These are phyloP conservation scores for Saturnia pavonia DNA, from an alignment of 2,888 invertebrate species.

Conservation along the genomic window DNA sequence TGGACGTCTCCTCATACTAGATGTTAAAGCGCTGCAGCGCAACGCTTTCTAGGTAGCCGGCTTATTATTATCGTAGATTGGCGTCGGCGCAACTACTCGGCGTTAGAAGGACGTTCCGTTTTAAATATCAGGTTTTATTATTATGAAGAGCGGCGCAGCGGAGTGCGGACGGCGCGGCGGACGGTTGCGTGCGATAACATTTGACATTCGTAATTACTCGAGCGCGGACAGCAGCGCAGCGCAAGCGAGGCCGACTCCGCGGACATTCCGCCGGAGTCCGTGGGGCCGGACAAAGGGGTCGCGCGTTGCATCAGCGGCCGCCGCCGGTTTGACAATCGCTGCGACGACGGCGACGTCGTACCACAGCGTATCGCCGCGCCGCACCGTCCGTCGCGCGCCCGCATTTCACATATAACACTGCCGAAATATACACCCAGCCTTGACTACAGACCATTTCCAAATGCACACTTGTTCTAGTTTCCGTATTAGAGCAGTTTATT, in stretches of 20 bases:
- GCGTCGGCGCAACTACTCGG: slow-evolving; percentile 83
- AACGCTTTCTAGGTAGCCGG: slow-evolving; percentile 65
- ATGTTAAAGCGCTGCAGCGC: slow-evolving; percentile 65
- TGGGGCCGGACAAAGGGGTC: slow-evolving; percentile 78
- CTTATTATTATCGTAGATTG: slow-evolving; percentile 83
- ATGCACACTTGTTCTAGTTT: slow-evolving; percentile 46
- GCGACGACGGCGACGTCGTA: slow-evolving; percentile 4
- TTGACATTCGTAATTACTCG: slow-evolving; percentile 82
- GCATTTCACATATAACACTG: slow-evolving; percentile 57
- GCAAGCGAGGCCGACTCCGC: slow-evolving; percentile 60
- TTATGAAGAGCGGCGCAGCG: slow-evolving; percentile 82
- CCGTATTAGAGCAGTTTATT: slow-evolving; percentile 40
- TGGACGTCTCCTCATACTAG: slow-evolving; percentile 47
- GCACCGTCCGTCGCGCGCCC: slow-evolving; percentile 41
- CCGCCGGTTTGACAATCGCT: slow-evolving; percentile 42
- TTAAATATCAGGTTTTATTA: slow-evolving; percentile 83
- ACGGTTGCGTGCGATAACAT: slow-evolving; percentile 82
- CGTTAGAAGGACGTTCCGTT: slow-evolving; percentile 83
- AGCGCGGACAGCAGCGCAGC: slow-evolving; percentile 62
- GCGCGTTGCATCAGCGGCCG: slow-evolving; percentile 72
- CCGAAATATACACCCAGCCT: slow-evolving; percentile 65
- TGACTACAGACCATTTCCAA: slow-evolving; percentile 65
- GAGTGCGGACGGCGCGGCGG: slow-evolving; percentile 79
- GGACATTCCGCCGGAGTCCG: slow-evolving; percentile 65
- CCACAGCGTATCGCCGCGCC: slow-evolving; percentile 28